phyloP scores from a whole-genome alignment of 2,888 invertebrate genomes.

The Heliothis peltigera region DNA sequence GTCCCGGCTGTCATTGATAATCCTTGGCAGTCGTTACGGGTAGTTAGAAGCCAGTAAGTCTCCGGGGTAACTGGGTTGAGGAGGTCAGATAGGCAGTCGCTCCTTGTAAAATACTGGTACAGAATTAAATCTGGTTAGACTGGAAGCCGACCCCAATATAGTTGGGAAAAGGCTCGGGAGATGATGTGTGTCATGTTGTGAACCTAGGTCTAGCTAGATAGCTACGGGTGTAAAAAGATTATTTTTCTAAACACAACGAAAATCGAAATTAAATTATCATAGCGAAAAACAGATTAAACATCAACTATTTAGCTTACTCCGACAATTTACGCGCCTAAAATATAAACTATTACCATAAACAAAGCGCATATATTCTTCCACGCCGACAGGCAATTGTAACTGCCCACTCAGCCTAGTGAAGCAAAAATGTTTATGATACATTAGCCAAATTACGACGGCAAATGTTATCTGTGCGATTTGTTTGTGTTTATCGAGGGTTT shows the following conservation, averaged over 20 bases:
- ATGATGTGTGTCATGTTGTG: too few species aligned
- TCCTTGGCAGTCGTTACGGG: too few species aligned
- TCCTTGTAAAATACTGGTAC: too few species aligned
- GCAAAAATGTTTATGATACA: conserved; percentile 78
- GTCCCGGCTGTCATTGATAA: too few species aligned
- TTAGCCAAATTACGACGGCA: conserved; percentile 77
- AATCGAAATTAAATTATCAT: conserved; percentile 23
- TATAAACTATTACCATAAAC: conserved; percentile 58
- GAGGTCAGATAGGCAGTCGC: too few species aligned
- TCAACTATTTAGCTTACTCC: conserved; percentile 24
- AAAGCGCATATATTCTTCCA: conserved; percentile 58
- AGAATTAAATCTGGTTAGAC: too few species aligned
- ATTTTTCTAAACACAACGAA: not conserved
- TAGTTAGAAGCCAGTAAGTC: too few species aligned
- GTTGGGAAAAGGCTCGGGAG: too few species aligned
- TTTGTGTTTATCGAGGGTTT: conserved; percentile 56
- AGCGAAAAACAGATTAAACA: conserved; percentile 12
- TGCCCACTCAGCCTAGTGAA: conserved; percentile 70
- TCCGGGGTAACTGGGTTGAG: too few species aligned
- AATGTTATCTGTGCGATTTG: conserved; percentile 72
- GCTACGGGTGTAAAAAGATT: too few species aligned
- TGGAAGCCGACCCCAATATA: too few species aligned
- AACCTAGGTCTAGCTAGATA: too few species aligned
- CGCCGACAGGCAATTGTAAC: conserved; percentile 57
- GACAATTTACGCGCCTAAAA: conserved; percentile 51